A percentile compares a stretch with the other conserved stretches of the same genome.
These are phyloP conservation scores for Condylura cristata DNA, from an alignment of 2,113 vertebrate genomes.

Conservation along the genomic window DNA sequence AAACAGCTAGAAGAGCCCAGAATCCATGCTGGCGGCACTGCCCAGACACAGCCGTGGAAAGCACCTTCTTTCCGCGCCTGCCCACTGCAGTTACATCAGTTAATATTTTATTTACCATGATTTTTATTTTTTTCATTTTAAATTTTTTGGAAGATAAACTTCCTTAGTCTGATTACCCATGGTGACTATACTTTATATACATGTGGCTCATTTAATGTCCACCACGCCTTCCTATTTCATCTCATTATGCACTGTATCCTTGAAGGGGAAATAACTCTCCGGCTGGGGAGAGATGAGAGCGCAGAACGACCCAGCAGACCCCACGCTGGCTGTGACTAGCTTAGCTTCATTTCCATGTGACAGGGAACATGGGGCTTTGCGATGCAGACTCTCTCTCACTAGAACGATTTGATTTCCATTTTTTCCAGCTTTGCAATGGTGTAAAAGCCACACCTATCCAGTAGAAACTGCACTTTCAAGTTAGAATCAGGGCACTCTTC, in stretches of 20 bases:
- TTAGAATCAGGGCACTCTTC: not conserved
- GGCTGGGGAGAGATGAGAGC: not conserved
- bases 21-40: accelerated
- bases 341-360: not conserved
- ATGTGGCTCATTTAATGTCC: not conserved
- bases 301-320: too few relatives aligned
- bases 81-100: accelerated
- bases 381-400: not conserved
- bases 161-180: not conserved
- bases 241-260: not conserved
- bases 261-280: not conserved
- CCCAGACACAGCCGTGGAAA: not conserved
- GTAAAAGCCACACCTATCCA: not conserved
- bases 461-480: not conserved
- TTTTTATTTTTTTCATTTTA: not conserved
- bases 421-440: not conserved
- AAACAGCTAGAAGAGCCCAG: not conserved
- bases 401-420: too few relatives aligned
- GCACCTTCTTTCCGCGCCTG: not conserved
- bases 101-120: not conserved
- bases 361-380: not conserved
- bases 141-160: not conserved
- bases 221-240: not conserved
- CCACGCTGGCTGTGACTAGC: not conserved
- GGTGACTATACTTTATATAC: not conserved